A percentile compares a stretch with the other conserved stretches of the same genome.
These are phyloP conservation scores for Dastarcus helophoroides DNA, from an alignment of 2,888 invertebrate genomes.

Conservation along the genomic window DNA sequence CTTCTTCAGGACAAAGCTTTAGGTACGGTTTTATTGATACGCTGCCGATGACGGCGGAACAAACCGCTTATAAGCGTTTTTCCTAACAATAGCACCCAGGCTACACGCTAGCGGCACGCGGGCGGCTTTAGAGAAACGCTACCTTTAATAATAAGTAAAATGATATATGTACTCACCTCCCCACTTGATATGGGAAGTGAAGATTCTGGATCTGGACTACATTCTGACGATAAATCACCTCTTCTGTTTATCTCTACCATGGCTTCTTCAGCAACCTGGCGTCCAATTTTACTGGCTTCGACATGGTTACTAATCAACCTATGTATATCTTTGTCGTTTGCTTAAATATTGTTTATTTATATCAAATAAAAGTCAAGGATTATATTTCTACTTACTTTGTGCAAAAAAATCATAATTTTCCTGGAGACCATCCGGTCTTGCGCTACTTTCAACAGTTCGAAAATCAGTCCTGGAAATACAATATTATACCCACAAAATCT, in stretches of 20 bases:
- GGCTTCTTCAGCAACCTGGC: constrained; percentile 72
- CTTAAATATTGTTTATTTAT: constrained; percentile 16
- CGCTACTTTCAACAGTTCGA: constrained; percentile 40
- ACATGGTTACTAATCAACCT: constrained; percentile 62
- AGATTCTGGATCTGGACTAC: constrained; percentile 35
- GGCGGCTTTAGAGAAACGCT: too few species aligned
- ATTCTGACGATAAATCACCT: constrained; percentile 41
- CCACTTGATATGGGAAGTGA: constrained; percentile 27
- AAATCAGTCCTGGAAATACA: constrained; percentile 37
- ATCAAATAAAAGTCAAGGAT: neutral
- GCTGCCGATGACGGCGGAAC: too few species aligned
- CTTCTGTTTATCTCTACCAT: constrained; percentile 49
- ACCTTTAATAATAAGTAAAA: constrained; percentile 3
- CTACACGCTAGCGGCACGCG: too few species aligned
- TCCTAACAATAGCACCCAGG: too few species aligned
- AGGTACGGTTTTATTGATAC: too few species aligned
- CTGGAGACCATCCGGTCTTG: constrained; percentile 37
- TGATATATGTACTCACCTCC: constrained; percentile 24
- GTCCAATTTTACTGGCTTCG: constrained; percentile 75
- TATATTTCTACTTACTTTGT: constrained; percentile 36
- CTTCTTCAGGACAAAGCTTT: too few species aligned
- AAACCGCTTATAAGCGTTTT: too few species aligned
- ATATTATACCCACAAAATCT: too few species aligned
- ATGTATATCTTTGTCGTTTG: constrained; percentile 53
- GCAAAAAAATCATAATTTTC: constrained; percentile 45